Evolutionary conservation across 2,888 invertebrate genomes (phyloP).

Genomic region (Nemurella pictetii): DNA sequence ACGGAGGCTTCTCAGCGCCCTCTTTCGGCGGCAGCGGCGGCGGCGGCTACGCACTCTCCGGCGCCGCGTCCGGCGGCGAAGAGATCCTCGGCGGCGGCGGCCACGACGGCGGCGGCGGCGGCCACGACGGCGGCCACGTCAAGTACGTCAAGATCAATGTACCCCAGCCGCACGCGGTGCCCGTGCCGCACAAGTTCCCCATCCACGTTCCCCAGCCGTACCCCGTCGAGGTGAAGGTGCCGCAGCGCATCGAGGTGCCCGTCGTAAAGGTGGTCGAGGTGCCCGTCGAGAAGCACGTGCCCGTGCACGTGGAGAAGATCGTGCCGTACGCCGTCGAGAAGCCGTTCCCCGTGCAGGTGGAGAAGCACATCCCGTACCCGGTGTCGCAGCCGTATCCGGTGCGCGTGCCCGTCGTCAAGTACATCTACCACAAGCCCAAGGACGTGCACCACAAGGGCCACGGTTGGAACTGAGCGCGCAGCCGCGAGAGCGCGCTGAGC

Average conservation of each 20-base stretch:
- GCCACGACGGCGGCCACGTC: constrained; percentile 57
- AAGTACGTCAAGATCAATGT: constrained; percentile 69
- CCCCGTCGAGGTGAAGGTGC: constrained; percentile 69
- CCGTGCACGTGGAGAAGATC: constrained; percentile 68
- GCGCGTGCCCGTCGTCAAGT: constrained; percentile 65
- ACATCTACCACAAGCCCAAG: constrained; percentile 59
- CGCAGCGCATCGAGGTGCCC: constrained; percentile 69
- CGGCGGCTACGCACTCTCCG: constrained; percentile 36
- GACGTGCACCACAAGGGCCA: constrained; percentile 11
- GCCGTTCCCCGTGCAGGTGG: constrained; percentile 68
- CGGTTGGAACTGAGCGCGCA: constrained; percentile 15
- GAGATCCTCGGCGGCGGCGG: constrained; percentile 49
- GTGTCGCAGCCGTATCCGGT: constrained; percentile 71
- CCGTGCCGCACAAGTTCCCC: constrained; percentile 60
- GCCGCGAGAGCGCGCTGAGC: neutral
- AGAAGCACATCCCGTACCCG: constrained; percentile 69
- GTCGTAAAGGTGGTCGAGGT: constrained; percentile 69
- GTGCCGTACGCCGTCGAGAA: constrained; percentile 69
- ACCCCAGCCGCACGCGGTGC: constrained; percentile 64
- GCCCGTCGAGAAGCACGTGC: constrained; percentile 72
- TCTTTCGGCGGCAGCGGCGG: constrained; percentile 40
- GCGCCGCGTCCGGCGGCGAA: constrained; percentile 48
- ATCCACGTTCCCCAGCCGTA: constrained; percentile 67
- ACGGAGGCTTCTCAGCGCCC: constrained; percentile 3
- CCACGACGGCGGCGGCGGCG: constrained; percentile 46